A percentile compares a stretch with the other conserved stretches of the same genome.
Conservation (phyloP, 2,888 invertebrate genomes). For the Blastobasis adustella region DNA sequence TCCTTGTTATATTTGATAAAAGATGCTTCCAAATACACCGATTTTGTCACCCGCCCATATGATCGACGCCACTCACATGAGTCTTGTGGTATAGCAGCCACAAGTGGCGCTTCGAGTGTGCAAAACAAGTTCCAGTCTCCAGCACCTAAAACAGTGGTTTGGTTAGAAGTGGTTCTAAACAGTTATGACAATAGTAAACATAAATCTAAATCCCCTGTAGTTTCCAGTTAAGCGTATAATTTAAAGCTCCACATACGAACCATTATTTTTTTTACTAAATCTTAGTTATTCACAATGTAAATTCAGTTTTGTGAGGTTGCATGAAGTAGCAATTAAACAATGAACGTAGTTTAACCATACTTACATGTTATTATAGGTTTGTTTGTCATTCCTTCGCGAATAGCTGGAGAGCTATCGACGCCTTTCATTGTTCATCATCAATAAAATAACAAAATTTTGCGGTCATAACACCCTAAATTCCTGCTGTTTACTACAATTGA, state of each 20-base stretch:
- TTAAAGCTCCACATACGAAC: neutral
- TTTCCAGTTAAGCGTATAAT: neutral
- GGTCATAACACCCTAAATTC: conserved; percentile 59
- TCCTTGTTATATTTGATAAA: conserved; percentile 87
- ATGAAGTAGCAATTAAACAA: neutral
- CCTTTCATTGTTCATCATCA: conserved; percentile 78
- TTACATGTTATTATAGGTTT: conserved; percentile 85
- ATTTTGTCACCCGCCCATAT: conserved; percentile 88
- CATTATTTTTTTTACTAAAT: neutral
- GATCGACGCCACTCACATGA: conserved; percentile 94
- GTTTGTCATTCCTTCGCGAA: conserved; percentile 77
- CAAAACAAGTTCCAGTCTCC: conserved; percentile 91
- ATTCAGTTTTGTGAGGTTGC: neutral
- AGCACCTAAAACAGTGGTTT: conserved; percentile 77
- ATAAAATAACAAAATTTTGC: conserved; percentile 42
- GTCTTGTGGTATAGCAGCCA: conserved; percentile 89
- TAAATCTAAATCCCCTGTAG: neutral
- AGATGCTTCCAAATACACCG: conserved; percentile 87
- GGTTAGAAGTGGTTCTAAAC: neutral
- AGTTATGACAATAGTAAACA: neutral
- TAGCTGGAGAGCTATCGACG: conserved; percentile 61
- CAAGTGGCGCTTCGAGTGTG: conserved; percentile 84
- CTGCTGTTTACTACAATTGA: conserved; percentile 26
- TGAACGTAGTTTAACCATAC: conserved; percentile 29
- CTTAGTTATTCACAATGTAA: neutral